Base-by-base conservation (phyloP, 2,797 vertebrate species). In the Anolis apletophallus region DNA sequence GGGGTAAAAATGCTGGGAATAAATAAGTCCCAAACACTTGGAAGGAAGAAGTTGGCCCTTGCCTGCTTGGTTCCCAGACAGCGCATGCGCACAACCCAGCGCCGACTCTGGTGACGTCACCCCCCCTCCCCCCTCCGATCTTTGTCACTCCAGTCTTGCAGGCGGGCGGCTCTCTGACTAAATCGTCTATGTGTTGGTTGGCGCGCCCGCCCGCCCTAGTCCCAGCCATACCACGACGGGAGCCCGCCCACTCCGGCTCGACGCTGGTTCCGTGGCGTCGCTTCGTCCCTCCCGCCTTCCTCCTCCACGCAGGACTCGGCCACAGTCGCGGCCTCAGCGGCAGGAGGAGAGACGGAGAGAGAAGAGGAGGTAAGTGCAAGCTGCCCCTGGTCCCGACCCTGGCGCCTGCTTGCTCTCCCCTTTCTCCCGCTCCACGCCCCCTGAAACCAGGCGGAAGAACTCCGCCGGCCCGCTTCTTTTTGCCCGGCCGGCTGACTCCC, bases 91-190 rank as follows among this genome's bases (percentile, higher is more conserved):
- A 0, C 54, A 6, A 14, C 29, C 26, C 34, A 14, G 13, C 1
- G 0, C 54, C 17, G 14, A 21, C 73, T 2, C 84, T 52, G 81
- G 78, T 92, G 78, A 93, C 90, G 93, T 92, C 93, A 92, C 67
- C 54, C 52, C 34, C 57, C 52, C 17, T 3, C 3, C 23, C 64
- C 13, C 11, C 81, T 46, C 16, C 82, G 82, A 34, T 2, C 61
- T 32, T 17, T 12, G 57, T 36, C 69, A 59, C 67, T 83, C 52
- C 57, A 59, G 84, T 80, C 54, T 80, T 69, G 14, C 57, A 74
- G 80, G 52, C 55, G 54, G 78, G 9, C 61, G 84, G 76, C 88
- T 54, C 90, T 90, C 76, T 74, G 81, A 40, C 40, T 40, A 40
- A 40, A 40, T 40, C 40, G 5, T 4, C 57, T 4, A 17, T 34